These are phyloP conservation scores for Phodopus roborovskii DNA, from an alignment of 2,113 vertebrate species.

Conservation along the genomic window DNA sequence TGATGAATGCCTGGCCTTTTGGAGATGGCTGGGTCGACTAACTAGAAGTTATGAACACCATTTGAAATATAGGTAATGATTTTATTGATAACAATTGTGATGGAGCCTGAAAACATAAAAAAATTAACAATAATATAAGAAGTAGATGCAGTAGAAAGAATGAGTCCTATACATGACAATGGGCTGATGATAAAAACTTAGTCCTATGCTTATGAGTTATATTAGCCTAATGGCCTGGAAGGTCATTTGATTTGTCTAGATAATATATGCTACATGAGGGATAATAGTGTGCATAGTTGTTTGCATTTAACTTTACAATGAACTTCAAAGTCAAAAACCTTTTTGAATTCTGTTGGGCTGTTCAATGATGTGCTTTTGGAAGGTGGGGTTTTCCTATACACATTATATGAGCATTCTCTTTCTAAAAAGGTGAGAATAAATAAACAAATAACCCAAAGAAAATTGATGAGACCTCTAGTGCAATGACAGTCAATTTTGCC, in stretches of 20 bases:
- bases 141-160: conserved; percentile 51
- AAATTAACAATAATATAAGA: conserved; percentile 7
- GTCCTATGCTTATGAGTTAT: conserved; percentile 31
- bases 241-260: conserved; percentile 31
- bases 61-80: not conserved
- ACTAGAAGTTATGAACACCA: not conserved
- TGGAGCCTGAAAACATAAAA: conserved; percentile 32
- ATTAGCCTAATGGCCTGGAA: conserved; percentile 51
- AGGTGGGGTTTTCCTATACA: not conserved
- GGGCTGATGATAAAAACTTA: not conserved
- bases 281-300: not conserved
- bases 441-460: not conserved
- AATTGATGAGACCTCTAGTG: not conserved
- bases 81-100: conserved; percentile 59
- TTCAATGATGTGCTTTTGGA: conserved; percentile 36
- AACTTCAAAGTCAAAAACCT: conserved; percentile 48
- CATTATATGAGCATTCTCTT: conserved; percentile 35
- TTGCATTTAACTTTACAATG: conserved; percentile 62
- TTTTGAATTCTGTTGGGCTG: not conserved
- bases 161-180: conserved; percentile 1
- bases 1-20: not conserved
- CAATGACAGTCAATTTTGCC: not conserved
- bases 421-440: not conserved
- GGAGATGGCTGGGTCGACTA: not conserved
- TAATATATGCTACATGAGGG: not conserved